Conservation (phyloP, 2,888 invertebrate species). For the Toxonevra muliebris region DNA sequence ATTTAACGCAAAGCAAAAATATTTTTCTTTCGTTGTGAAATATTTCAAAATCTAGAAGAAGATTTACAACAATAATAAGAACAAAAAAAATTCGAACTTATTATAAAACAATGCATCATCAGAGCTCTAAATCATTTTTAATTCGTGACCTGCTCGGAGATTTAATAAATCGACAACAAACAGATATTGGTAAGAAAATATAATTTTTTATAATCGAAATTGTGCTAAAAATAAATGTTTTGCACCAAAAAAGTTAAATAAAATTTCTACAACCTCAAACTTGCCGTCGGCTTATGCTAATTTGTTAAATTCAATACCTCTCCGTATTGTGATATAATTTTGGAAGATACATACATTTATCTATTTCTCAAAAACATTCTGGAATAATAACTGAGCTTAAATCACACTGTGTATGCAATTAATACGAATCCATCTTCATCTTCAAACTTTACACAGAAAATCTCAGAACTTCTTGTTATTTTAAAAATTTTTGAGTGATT, state of each 20-base stretch:
- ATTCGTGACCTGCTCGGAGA: conserved; percentile 86
- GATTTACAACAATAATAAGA: not conserved
- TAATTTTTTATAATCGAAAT: conserved; percentile 1
- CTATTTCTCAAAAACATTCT: too few relatives aligned
- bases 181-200: conserved; percentile 65
- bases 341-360: too few relatives aligned
- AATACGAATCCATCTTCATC: not conserved
- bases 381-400: too few relatives aligned
- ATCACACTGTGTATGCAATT: too few relatives aligned
- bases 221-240: not conserved
- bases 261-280: too few relatives aligned
- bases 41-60: conserved; percentile 4
- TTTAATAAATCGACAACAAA: conserved; percentile 62
- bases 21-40: conserved; percentile 10
- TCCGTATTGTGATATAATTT: too few relatives aligned
- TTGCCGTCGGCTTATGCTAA: too few relatives aligned
- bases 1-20: conserved; percentile 8
- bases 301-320: too few relatives aligned
- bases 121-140: conserved; percentile 80
- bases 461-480: too few relatives aligned
- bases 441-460: conserved; percentile 11
- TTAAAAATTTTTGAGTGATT: too few relatives aligned
- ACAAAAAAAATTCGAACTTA: too few relatives aligned
- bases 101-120: conserved; percentile 66
- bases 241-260: too few relatives aligned